Base-by-base conservation (phyloP, 2,888 invertebrate genomes). In the Drosophila quinaria region DNA sequence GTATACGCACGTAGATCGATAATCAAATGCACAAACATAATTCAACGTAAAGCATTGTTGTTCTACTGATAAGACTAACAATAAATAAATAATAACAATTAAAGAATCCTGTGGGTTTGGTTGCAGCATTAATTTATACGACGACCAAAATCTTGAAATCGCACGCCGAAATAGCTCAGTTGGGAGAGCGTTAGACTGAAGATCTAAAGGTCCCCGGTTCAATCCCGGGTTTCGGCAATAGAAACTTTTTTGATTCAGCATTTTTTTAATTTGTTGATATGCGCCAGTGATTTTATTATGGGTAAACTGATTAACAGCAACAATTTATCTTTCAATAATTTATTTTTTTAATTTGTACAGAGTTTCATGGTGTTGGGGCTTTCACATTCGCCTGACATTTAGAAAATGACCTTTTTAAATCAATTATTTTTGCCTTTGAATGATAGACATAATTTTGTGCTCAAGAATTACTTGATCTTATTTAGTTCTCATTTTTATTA, bases 111-210 rank as follows among this genome's bases (percentile, higher is more conserved):
- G 29, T 8, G 29, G 1, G 29, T 8, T 29, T 29, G 29, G 8
- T 29, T 29, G 29, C 29, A 8, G 8, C 8, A 29, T 8, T 29
- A 29, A 29, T 29, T 8, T 8, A 8, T 8, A 29, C 8, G 29
- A 29, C 31, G 2, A 31, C 10, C 0, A 31, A 31, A 8, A 3
- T 3, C 3, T 3, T 0, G 0, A 3, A 10, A 10, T 3, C 10
- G 10, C 3, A 3, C 10, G 94, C 95, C 95, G 95, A 95, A 95
- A 95, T 95, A 95, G 95, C 95, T 95, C 95, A 95, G 95, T 95
- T 95, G 95, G 95, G 95, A 95, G 95, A 95, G 95, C 95, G 95
- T 95, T 95, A 95, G 95, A 95, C 95, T 95, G 95, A 95, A 95
- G 95, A 95, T 95, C 95, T 91, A 91, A 91, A 91, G 73, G 91